These are phyloP conservation scores for Dendronephthya gigantea DNA, from an alignment of 64 coral and sea anemone species.

Conservation along the genomic window DNA sequence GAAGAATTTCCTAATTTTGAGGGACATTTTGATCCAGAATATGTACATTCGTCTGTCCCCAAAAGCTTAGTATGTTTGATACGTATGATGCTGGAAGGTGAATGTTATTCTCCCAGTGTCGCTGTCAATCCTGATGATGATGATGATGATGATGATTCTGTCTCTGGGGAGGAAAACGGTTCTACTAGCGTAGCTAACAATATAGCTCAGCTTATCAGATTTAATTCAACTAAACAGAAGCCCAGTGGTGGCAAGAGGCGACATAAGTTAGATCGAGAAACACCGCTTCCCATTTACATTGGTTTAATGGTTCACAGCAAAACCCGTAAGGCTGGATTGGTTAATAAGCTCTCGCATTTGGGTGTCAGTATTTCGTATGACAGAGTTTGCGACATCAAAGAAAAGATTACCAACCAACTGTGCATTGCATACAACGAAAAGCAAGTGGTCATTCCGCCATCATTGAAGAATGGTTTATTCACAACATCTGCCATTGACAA, in stretches of 20 bases:
- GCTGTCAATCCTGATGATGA: too few species aligned
- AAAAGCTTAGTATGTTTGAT: not conserved
- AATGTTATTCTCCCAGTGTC: too few species aligned
- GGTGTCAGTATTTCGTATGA: slow-evolving; percentile 10
- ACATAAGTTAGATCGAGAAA: not conserved
- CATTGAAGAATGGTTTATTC: not conserved
- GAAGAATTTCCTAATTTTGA: not conserved
- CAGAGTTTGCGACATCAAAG: not conserved
- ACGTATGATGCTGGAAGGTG: not conserved
- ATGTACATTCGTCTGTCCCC: not conserved
- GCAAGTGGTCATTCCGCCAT: not conserved
- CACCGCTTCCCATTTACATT: not conserved
- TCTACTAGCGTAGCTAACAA: too few species aligned
- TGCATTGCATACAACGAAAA: not conserved
- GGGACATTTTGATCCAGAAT: not conserved
- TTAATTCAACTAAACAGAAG: too few species aligned
- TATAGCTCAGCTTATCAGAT: too few species aligned
- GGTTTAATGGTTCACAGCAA: not conserved
- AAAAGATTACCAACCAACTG: not conserved
- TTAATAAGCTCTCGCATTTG: not conserved
- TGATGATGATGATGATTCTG: too few species aligned
- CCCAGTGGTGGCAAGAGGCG: too few species aligned
- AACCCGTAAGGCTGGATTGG: not conserved
- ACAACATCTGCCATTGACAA: not conserved
- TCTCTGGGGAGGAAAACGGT: too few species aligned